A percentile compares a stretch with the other conserved stretches of the same genome.
Evolutionary conservation across 1,140 invertebrate genomes (phyloP).

Genomic region (Orius insidiosus): DNA sequence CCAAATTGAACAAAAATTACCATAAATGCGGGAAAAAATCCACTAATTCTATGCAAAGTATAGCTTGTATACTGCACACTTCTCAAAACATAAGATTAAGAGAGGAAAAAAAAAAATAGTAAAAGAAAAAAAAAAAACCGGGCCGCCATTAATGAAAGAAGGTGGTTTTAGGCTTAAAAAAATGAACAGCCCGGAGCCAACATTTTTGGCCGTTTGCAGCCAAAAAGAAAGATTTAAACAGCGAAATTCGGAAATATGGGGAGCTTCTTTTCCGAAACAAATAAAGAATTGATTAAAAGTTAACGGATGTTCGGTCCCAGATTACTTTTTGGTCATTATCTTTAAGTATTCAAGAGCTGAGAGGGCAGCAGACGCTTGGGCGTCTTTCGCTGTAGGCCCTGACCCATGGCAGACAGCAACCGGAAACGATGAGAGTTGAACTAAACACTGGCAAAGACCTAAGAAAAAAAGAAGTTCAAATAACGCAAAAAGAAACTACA

Average conservation of each 20-base stretch:
- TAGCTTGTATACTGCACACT: slow-evolving; percentile 42
- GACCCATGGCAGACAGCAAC: slow-evolving; percentile 84
- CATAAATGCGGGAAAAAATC: slow-evolving; percentile 41
- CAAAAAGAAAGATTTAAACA: no score
- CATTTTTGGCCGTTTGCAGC: no score
- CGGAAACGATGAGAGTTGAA: slow-evolving; percentile 83
- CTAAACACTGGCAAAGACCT: slow-evolving; percentile 70
- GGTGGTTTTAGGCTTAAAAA: no score
- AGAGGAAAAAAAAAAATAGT: no score
- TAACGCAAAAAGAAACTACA: no score
- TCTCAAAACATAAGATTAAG: not conserved
- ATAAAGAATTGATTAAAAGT: not conserved
- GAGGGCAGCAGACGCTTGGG: slow-evolving; percentile 68
- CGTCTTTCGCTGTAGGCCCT: slow-evolving; percentile 63
- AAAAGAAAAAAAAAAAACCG: no score
- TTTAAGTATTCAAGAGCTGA: slow-evolving; percentile 86
- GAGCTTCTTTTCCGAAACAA: not conserved
- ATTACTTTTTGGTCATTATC: slow-evolving; percentile 83
- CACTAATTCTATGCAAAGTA: slow-evolving; percentile 81
- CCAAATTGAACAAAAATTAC: slow-evolving; percentile 7
- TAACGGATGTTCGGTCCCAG: not conserved
- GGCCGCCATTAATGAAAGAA: no score
- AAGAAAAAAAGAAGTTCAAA: slow-evolving; percentile 2
- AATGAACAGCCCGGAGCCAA: no score
- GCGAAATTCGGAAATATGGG: no score